These are phyloP conservation scores for Macrotis lagotis DNA, from an alignment of 2,113 vertebrate genomes.

Conservation along the genomic window DNA sequence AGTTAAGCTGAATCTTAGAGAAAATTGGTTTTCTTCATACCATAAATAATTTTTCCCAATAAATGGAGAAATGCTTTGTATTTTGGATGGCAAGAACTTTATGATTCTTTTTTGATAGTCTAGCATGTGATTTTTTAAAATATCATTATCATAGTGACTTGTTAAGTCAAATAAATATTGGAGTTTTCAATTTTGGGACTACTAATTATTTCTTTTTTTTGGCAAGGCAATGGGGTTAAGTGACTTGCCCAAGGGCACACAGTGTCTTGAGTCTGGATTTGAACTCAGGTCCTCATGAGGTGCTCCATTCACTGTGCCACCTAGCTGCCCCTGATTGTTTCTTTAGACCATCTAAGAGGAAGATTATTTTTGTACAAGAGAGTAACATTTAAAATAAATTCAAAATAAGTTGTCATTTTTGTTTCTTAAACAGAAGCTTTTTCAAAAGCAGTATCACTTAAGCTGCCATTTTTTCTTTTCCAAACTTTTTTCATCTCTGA, in stretches of 20 bases:
- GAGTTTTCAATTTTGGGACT: neutral
- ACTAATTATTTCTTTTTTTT: neutral
- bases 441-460: neutral
- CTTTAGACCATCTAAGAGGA: neutral
- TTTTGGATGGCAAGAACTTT: neutral
- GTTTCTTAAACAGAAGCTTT: neutral
- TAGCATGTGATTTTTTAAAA: neutral
- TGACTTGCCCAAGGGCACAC: too few species aligned
- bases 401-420: neutral
- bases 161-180: neutral
- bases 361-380: neutral
- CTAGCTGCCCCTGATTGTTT: too few species aligned
- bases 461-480: neutral
- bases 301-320: too few species aligned
- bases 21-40: neutral
- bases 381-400: neutral
- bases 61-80: neutral
- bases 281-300: too few species aligned
- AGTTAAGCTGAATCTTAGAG: neutral
- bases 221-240: too few species aligned
- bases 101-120: neutral
- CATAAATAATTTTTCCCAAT: neutral
- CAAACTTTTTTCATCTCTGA: neutral
- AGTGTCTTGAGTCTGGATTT: too few species aligned
- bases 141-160: neutral